Base-by-base conservation (phyloP, 53 echinoderm and acorn worm genomes). In the Zoroaster sp. region DNA sequence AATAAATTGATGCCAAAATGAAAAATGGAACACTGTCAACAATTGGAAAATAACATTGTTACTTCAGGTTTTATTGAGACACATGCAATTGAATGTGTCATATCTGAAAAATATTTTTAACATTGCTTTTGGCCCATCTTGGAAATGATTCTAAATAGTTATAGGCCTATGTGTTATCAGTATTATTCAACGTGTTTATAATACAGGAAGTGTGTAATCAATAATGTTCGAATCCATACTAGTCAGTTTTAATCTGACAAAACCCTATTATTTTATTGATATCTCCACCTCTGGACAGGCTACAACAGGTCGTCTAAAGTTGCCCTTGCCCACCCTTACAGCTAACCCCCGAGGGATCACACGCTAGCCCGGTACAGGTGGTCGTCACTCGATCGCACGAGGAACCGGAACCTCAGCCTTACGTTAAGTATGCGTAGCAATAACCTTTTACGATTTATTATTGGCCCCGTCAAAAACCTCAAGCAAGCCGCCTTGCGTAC, bases 361-460 rank as follows among this genome's bases (percentile, higher is more conserved):
- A 17, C 66, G 82, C 17, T 65, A 44, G 45, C 25, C 33, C 42
- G 23, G 67, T 66, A 66, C 82, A 82, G 82, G 82, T 82, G 82
- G 55, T 18, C 66, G 82, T 82, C 82, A 82, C 82, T 46, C 68
- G 82, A 82, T 82, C 82, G 82, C 63, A 59, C 30, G 25, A 4
- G 63, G 9, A 59, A 59, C 9, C 63, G 63, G 33, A 51, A 33
- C 54, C 63, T 41, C 9, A 42, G 43, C 46, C 43, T 82, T 42
- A 41, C 65, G 78, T 45, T 78, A 78, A 78, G 63, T 59, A 78
- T n/a, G 63, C 63, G 28, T 31, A 20, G 82, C 69, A 41, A 68
- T 82, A 82, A 68, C 43, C 44, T 68, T 68, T 82, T 66, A 68
- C 66, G 68, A 43, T 21, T 40, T 42, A 67, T 68, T 44, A 82